Evolutionary conservation across 2,113 vertebrate genomes (phyloP).

Genomic region (Nannobrachium achirus): DNA sequence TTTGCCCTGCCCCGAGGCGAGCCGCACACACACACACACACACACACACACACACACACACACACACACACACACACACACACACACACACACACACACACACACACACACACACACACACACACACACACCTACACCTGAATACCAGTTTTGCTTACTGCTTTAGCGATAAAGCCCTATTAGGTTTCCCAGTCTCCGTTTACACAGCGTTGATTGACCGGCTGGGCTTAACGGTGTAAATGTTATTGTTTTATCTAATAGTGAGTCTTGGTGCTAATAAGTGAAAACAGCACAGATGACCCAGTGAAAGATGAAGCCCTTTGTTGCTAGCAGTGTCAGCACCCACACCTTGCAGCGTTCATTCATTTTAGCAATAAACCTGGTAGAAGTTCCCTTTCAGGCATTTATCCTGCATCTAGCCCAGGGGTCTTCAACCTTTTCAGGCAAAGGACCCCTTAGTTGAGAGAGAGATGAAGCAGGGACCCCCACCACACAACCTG

Average conservation of each 20-base stretch:
- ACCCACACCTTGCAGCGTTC: background rate
- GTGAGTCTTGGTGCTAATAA: slow-evolving; percentile 16
- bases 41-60: slow-evolving; percentile 27
- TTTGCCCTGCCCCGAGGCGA: slow-evolving; percentile 60
- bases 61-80: slow-evolving; percentile 26
- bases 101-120: no score
- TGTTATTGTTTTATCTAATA: slow-evolving; percentile 53
- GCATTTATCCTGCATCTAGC: no score
- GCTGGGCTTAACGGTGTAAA: slow-evolving; percentile 33
- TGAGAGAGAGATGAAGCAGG: no score
- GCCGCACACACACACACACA: background rate
- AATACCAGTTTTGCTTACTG: slow-evolving; percentile 44
- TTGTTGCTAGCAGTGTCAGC: background rate
- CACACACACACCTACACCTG: no score
- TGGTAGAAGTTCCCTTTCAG: no score
- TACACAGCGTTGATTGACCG: slow-evolving; percentile 47
- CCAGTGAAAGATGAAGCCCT: slow-evolving; percentile 14
- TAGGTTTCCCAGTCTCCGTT: slow-evolving; percentile 38
- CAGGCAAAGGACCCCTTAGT: no score
- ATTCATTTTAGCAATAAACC: background rate
- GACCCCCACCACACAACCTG: no score
- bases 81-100: slow-evolving; percentile 26
- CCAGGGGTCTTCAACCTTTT: no score
- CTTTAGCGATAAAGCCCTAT: slow-evolving; percentile 55
- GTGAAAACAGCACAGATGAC: slow-evolving; percentile 1